Evolutionary conservation across 2,888 invertebrate genomes (phyloP).

Genomic region (Xestia ashworthii): DNA sequence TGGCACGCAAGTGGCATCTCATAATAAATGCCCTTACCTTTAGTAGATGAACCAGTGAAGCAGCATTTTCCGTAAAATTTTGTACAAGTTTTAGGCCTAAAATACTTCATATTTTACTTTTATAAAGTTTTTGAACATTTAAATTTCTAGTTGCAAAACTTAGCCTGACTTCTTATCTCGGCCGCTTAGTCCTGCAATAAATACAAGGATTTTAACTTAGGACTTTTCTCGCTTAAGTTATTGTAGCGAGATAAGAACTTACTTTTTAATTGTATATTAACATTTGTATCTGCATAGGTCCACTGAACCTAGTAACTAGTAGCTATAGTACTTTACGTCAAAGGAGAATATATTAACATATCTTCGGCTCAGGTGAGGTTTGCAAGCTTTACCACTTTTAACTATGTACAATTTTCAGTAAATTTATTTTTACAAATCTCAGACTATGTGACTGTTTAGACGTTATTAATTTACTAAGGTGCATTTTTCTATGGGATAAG

Average conservation of each 20-base stretch:
- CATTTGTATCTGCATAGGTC: too few species aligned
- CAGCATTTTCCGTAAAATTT: background rate
- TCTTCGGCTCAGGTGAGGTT: background rate
- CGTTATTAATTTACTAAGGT: background rate
- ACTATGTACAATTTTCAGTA: background rate
- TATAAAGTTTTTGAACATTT: constrained; percentile 25
- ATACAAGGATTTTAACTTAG: constrained; percentile 34
- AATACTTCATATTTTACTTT: constrained; percentile 15
- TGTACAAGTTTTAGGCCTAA: background rate
- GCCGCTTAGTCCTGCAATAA: constrained; percentile 37
- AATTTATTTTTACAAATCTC: background rate
- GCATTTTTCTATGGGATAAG: too few species aligned
- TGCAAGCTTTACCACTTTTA: background rate
- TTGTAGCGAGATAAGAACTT: constrained; percentile 16
- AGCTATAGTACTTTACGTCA: background rate
- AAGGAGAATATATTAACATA: background rate
- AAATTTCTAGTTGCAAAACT: constrained; percentile 42
- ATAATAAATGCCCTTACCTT: background rate
- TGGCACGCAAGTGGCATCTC: background rate
- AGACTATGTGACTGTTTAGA: background rate
- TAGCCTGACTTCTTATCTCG: constrained; percentile 49
- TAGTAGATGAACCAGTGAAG: background rate
- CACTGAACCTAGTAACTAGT: too few species aligned
- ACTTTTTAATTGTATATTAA: constrained; percentile 16
- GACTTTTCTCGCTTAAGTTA: constrained; percentile 31